Conservation (phyloP, 2,113 vertebrate species). For the Gallinago paraguaiae region DNA sequence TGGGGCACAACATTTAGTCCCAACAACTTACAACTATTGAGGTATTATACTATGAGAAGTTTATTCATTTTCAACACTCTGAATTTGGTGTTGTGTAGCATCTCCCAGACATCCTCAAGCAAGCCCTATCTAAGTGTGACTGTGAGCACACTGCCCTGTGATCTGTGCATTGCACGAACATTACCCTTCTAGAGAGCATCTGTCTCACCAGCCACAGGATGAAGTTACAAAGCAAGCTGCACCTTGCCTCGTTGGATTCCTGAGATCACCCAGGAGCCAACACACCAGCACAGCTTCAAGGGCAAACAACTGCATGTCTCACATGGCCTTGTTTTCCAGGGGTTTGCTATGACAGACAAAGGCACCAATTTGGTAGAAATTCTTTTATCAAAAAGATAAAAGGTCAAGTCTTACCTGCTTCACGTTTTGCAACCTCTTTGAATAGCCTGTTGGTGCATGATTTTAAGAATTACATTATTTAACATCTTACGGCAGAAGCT, state of each 20-base stretch:
- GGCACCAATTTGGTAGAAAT: background rate
- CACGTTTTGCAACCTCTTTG: background rate
- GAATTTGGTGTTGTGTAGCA: background rate
- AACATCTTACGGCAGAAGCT: background rate
- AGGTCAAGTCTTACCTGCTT: background rate
- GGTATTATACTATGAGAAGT: background rate
- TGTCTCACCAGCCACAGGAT: background rate
- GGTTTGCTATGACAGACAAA: background rate
- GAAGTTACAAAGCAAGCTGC: background rate
- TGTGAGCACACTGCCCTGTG: fast-evolving
- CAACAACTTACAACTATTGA: background rate
- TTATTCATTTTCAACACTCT: background rate
- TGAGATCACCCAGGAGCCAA: background rate
- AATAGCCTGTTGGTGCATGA: background rate
- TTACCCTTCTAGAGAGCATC: background rate
- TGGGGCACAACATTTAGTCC: background rate
- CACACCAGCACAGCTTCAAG: background rate
- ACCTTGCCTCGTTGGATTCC: fast-evolving
- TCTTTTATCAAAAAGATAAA: background rate
- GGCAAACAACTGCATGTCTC: fast-evolving
- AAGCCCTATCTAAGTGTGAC: background rate
- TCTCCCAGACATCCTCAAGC: background rate
- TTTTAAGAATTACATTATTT: background rate
- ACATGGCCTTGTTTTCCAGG: fast-evolving
- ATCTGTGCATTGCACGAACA: fast-evolving